Base-by-base conservation (phyloP, 2,113 vertebrate genomes). In the Pachyramphus minor region DNA sequence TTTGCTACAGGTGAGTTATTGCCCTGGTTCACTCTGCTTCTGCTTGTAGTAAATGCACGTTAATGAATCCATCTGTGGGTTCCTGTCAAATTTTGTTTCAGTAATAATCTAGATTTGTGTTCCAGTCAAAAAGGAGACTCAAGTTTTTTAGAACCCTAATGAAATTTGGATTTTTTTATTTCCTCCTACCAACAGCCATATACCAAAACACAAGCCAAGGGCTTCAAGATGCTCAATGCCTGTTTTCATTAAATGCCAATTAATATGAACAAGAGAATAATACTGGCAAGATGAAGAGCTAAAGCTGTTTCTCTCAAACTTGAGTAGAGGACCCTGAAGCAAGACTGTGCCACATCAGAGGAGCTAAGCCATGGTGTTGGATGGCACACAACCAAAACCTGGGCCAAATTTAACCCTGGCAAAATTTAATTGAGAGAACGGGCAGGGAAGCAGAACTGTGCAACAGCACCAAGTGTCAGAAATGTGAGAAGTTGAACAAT, bases 1-100 rank as follows among this genome's bases (percentile, higher is more conserved):
- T 95, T 95, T 91, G 90, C 90, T 96, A 95, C 93, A 92, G 93
- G 91, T 81, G 66, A 97, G 59, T 96, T 98, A 95, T 30, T 86
- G 64, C 30, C 62, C 66, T 25, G 74, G 88, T 52, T 96, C 89
- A 78, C 81, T 50, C 6, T 20, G 91, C 80, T 93, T 87, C 92
- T 92, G 69, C 86, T 84, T 81, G 68, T 52, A 93, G 85, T 64
- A 83, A 53, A 79, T 30, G 27, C 45, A 60, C 22, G 30, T 14
- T 64, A 89, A 93, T 53, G 59, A 6, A 85, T 20, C 4, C 3
- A 74, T 77, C 59, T 68, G 15, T 3, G 20, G 59, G 84, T 53
- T 88, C 50, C 77, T 82, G 72, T 33, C 83, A 86, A 86, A 33
- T 64, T 92, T 39, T 52, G 21, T 76, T 80, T 80, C 58, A 75